These are phyloP conservation scores for Regulus satrapa DNA, from an alignment of 2,113 vertebrate species.

Conservation along the genomic window DNA sequence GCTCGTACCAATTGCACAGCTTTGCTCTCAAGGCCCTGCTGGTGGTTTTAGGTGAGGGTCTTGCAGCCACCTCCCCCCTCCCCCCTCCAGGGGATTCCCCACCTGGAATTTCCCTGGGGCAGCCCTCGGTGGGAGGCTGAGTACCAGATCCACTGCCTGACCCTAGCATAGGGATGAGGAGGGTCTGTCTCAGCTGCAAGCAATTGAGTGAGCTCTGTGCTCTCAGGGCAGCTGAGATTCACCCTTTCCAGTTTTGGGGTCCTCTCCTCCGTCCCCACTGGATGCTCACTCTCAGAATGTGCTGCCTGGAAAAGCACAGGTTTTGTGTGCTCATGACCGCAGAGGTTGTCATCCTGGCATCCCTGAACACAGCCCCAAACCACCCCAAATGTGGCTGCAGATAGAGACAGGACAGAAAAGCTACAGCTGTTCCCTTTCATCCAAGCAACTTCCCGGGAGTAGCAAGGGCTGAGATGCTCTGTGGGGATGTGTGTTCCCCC, in stretches of 20 bases:
- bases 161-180: neutral
- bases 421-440: neutral
- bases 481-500: rapidly evolving
- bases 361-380: rapidly evolving
- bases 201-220: neutral
- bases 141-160: neutral
- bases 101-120: neutral
- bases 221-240: neutral
- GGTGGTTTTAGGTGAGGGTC: neutral
- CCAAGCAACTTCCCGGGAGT: rapidly evolving
- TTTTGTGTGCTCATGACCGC: neutral
- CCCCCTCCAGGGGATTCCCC: no score
- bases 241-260: neutral
- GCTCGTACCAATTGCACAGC: neutral
- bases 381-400: neutral
- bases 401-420: neutral
- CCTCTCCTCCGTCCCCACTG: neutral
- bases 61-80: neutral
- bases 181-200: neutral
- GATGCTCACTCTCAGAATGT: rapidly evolving
- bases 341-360: no score
- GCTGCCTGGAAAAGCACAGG: neutral
- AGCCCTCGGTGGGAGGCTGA: neutral
- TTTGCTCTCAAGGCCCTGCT: neutral
- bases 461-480: rapidly evolving